Evolutionary conservation across 2,888 invertebrate species (phyloP).

Genomic region (Mimumesa dahlbomi): DNA sequence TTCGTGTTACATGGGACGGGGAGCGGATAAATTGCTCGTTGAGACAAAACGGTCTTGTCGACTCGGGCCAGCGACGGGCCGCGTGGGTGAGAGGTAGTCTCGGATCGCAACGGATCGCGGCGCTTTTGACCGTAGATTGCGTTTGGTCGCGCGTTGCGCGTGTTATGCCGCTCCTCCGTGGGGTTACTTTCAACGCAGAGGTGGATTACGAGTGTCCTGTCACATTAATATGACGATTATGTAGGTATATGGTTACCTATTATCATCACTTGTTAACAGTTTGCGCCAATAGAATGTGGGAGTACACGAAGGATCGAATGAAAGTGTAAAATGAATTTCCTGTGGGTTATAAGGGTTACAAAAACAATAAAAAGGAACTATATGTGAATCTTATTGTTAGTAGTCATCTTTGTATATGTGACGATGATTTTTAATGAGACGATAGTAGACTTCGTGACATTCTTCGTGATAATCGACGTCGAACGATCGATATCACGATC

Average conservation of each 20-base stretch:
- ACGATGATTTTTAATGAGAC: not conserved
- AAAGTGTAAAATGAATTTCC: no score
- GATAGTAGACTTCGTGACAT: not conserved
- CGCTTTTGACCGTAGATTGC: conserved; percentile 32
- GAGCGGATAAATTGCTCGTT: conserved; percentile 54
- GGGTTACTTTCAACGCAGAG: no score
- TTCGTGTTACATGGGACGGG: conserved; percentile 40
- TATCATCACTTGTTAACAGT: no score
- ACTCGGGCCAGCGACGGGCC: conserved; percentile 16
- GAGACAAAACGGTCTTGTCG: conserved; percentile 41
- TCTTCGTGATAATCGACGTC: conserved; percentile 20
- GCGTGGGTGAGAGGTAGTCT: conserved; percentile 36
- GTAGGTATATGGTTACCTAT: no score
- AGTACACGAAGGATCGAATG: no score
- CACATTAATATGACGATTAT: no score
- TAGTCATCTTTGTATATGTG: no score
- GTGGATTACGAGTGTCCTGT: no score
- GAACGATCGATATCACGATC: conserved; percentile 25
- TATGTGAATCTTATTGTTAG: no score
- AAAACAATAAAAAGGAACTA: no score
- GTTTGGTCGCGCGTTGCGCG: conserved; percentile 6
- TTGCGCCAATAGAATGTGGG: no score
- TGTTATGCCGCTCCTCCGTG: not conserved
- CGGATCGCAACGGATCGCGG: conserved; percentile 39
- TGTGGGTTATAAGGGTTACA: no score